Base-by-base conservation (phyloP, 1,140 invertebrate species). In the Hesperophylax magnus region DNA sequence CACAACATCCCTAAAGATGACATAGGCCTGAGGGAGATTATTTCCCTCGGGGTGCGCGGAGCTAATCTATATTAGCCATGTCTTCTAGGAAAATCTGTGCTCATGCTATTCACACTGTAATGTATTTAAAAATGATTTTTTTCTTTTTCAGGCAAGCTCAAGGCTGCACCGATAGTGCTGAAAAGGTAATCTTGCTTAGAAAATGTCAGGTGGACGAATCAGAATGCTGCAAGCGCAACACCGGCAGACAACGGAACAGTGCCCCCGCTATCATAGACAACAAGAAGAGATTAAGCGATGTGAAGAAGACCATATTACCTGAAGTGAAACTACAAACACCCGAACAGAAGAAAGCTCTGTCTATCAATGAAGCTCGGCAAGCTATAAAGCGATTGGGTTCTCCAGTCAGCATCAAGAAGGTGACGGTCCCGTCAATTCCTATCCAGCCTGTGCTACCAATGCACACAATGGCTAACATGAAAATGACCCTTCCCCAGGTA, bases 141-240 rank as follows among this genome's bases (percentile, higher is more conserved):
- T 34, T 67, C 3, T 65, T 65, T 76, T 63, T 75, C 56, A 80
- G 79, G 17, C 60, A 77, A 81, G 79, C 79, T 18, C 74, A 81
- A 34, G 71, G 15, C 15, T 60, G 53, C 18, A 39, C 54, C 7
- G 79, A 81, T 47, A 75, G 39, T 8, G 47, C 60, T 2, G 27
- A 52, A 9, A 77, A 77, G 54, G 74, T 69, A 9, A 61, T 77
- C 20, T 75, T 81, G 20, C 47, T 81, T 15, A 56, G 74, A 31
- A 76, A 84, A 69, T 81, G 80, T 60, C 80, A 80, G 72, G 58
- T 82, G 22, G 83, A 84, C 79, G 83, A 80, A 56, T 82, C 83
- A 14, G 74, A 63, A 20, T 84, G 83, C 56, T 84, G 83, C 54
- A 84, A 81, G 61, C 22, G 52, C 4, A 31, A 78, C 77, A 34